phyloP scores from a whole-genome alignment of 2,113 vertebrate genomes.

The Oryzias celebensis region DNA sequence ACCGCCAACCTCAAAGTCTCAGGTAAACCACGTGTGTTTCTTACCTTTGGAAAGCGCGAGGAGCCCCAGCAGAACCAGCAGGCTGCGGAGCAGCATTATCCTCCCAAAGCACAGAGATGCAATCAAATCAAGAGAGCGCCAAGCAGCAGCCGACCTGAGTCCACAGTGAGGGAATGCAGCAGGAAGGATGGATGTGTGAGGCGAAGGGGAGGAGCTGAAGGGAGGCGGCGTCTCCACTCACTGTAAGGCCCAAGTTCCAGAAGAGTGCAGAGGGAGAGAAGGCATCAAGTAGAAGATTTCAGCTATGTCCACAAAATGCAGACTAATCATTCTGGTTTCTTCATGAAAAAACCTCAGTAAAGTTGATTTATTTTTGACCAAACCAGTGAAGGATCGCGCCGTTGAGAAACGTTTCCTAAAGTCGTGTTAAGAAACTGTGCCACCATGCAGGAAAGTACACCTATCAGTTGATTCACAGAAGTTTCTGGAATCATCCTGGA shows the following conservation, averaged over 20 bases:
- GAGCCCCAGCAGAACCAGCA: slow-evolving; percentile 53
- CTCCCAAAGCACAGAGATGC: not conserved
- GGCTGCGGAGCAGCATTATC: slow-evolving; percentile 48
- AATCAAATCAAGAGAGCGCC: no score
- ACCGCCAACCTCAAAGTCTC: rapidly evolving
- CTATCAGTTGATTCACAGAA: no score
- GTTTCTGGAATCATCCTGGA: no score
- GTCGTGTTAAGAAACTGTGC: no score
- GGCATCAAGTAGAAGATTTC: not conserved
- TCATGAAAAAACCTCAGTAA: not conserved
- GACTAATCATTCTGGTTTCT: not conserved
- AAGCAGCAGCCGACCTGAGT: not conserved
- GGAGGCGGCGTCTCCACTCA: slow-evolving; percentile 11
- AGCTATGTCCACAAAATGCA: not conserved
- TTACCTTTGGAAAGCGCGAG: slow-evolving; percentile 70
- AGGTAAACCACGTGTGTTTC: not conserved
- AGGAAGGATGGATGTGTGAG: not conserved
- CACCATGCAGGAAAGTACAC: no score
- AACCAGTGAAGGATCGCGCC: no score
- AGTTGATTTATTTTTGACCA: no score
- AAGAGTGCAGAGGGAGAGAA: slow-evolving; percentile 7
- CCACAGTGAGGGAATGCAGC: not conserved
- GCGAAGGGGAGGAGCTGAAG: slow-evolving; percentile 5
- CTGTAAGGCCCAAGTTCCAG: slow-evolving; percentile 19
- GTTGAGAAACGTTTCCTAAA: no score